Conservation (phyloP, 2,888 invertebrate species). For the Tiliacea aurago region DNA sequence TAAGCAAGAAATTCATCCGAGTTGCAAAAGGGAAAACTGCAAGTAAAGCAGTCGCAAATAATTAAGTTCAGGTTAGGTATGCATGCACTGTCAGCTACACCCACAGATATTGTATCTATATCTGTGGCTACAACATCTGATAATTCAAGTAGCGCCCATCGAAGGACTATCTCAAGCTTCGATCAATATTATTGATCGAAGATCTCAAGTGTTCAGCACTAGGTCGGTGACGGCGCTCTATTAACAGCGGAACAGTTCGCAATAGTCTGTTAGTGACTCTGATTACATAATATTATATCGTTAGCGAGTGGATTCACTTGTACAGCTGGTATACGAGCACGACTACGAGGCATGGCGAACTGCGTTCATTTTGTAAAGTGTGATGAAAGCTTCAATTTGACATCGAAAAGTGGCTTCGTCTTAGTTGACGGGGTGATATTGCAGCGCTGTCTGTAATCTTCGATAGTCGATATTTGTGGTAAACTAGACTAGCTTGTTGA, state of each 20-base stretch:
- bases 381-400: neutral
- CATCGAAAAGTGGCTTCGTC: neutral
- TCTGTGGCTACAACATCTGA: slow-evolving; percentile 10
- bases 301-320: slow-evolving; percentile 8
- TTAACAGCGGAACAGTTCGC: slow-evolving; percentile 13
- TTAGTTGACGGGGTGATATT: neutral
- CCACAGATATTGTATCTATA: too few species aligned
- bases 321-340: neutral
- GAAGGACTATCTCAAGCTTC: slow-evolving; percentile 20
- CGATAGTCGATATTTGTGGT: neutral
- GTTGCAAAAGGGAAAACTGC: neutral
- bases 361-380: neutral
- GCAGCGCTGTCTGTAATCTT: neutral
- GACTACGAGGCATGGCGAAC: neutral
- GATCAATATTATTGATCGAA: too few species aligned
- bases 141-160: slow-evolving; percentile 27
- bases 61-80: neutral
- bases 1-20: neutral
- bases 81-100: neutral
- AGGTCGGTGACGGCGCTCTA: slow-evolving; percentile 2
- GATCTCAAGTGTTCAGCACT: slow-evolving; percentile 21
- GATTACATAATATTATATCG: slow-evolving; percentile 13
- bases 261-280: neutral
- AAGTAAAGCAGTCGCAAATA: neutral
- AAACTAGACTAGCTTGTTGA: neutral